Evolutionary conservation across 2,888 invertebrate genomes (phyloP).

Genomic region (Coenonympha glycerion): DNA sequence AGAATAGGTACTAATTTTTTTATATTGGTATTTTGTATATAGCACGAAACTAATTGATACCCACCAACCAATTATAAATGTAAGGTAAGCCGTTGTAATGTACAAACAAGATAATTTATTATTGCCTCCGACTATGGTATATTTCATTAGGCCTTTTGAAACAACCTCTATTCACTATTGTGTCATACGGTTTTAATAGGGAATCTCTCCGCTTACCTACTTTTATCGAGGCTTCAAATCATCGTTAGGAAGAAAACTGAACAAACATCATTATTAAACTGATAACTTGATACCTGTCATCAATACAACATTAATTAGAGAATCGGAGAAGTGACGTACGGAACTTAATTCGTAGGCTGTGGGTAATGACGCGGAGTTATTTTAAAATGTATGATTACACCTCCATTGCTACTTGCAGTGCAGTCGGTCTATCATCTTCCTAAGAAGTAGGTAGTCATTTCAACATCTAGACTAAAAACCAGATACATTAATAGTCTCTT

Average conservation of each 20-base stretch:
- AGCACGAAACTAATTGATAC: too few species aligned
- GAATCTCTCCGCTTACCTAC: not conserved
- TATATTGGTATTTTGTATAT: too few species aligned
- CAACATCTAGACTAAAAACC: not conserved
- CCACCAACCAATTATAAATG: too few species aligned
- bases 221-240: not conserved
- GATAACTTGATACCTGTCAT: conserved; percentile 4
- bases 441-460: conserved; percentile 6
- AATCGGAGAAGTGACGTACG: conserved; percentile 14
- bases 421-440: conserved; percentile 9
- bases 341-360: conserved; percentile 13
- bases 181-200: not conserved
- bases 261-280: too few species aligned
- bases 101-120: not conserved
- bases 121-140: not conserved
- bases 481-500: not conserved
- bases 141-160: not conserved
- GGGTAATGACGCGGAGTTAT: conserved; percentile 13
- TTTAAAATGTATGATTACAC: conserved; percentile 19
- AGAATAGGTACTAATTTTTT: too few species aligned
- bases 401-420: conserved; percentile 10
- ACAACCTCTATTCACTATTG: too few species aligned
- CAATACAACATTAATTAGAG: conserved; percentile 9
- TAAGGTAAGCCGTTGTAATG: not conserved
- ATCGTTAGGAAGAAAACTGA: too few species aligned